Evolutionary conservation across 2,797 vertebrate genomes (phyloP).

Genomic region (Borostomias antarcticus): DNA sequence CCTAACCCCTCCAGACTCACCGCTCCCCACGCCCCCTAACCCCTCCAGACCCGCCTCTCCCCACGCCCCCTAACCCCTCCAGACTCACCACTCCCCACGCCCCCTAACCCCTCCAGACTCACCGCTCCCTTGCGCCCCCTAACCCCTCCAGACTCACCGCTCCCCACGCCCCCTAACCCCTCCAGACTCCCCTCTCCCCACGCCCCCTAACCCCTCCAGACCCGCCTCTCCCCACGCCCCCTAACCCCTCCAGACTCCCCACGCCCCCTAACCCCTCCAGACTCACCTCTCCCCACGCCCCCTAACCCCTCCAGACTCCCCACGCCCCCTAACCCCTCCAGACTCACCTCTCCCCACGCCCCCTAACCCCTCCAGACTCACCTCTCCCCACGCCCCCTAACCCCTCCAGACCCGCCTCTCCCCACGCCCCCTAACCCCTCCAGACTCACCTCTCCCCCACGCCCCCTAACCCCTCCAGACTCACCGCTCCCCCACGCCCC

Average conservation of each 20-base stretch:
- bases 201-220: too few species aligned
- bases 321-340: too few species aligned
- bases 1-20: constrained; percentile 42
- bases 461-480: constrained; percentile 33
- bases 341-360: constrained; percentile 40
- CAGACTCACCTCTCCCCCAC: constrained; percentile 42
- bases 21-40: constrained; percentile 40
- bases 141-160: constrained; percentile 40
- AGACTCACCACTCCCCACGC: constrained; percentile 41
- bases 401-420: too few species aligned
- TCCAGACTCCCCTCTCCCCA: too few species aligned
- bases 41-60: too few species aligned
- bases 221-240: constrained; percentile 40
- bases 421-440: too few species aligned
- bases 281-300: constrained; percentile 41
- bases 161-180: constrained; percentile 38
- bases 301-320: constrained; percentile 27
- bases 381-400: constrained; percentile 40
- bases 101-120: constrained; percentile 30
- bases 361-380: constrained; percentile 40
- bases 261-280: too few species aligned
- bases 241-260: constrained; percentile 26
- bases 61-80: too few species aligned
- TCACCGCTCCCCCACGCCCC: too few species aligned
- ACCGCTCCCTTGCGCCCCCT: too few species aligned